Conservation (phyloP, 2,797 vertebrate genomes). For the Acipenser ruthenus region DNA sequence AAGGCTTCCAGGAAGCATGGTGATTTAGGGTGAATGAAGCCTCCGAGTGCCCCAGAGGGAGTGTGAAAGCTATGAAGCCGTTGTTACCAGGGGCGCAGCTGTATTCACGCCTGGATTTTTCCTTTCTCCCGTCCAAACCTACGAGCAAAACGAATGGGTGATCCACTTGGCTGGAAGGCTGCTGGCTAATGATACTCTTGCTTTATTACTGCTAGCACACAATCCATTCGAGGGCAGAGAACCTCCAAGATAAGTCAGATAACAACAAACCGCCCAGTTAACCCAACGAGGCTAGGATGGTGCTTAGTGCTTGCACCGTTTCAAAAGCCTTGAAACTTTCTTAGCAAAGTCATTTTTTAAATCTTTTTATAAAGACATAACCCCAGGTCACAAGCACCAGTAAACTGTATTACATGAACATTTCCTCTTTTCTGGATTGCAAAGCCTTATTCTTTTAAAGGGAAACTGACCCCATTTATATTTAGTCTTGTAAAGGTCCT, state of each 20-base stretch:
- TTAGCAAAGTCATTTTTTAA: background rate
- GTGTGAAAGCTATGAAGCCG: too few species aligned
- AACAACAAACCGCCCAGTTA: too few species aligned
- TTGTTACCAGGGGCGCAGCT: background rate
- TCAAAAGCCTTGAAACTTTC: background rate
- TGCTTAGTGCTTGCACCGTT: background rate
- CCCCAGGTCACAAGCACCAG: background rate
- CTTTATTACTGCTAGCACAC: slow-evolving; percentile 68
- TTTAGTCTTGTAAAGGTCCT: too few species aligned
- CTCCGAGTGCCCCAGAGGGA: too few species aligned
- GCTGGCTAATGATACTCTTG: slow-evolving; percentile 69
- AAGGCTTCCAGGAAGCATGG: too few species aligned
- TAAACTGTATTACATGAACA: too few species aligned
- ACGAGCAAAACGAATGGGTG: slow-evolving; percentile 91
- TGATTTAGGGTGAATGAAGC: too few species aligned
- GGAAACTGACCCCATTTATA: too few species aligned
- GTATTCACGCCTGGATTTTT: background rate
- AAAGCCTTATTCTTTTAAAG: too few species aligned
- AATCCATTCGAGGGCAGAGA: slow-evolving; percentile 71
- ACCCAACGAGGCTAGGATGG: background rate
- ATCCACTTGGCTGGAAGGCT: slow-evolving; percentile 86
- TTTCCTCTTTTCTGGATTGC: too few species aligned
- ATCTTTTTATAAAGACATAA: background rate
- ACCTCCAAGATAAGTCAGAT: slow-evolving; percentile 64
- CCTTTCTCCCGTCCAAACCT: slow-evolving; percentile 61